Evolutionary conservation across 2,797 vertebrate species (phyloP), one percentile per base, ranked within the genome.

Genomic region (Forpus xanthops): DNA sequence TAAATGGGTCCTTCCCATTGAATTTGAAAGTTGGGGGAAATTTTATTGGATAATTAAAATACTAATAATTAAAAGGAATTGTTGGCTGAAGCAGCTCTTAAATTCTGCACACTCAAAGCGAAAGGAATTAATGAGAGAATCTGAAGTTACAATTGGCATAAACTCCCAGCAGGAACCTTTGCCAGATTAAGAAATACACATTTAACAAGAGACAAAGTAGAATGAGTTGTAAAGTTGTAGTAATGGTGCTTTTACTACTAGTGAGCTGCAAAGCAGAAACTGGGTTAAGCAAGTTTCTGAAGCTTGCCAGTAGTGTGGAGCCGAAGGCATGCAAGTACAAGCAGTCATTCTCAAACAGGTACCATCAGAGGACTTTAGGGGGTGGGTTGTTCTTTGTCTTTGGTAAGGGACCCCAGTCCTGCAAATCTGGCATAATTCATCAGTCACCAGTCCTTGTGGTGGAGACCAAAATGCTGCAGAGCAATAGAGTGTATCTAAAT

Each of bases 191-290:
- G 88, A 96, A 88, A 86, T 70, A 37, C 0, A 1, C 25, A 33
- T 94, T 89, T 92, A 49, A 67, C 37, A 89, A 81, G 55, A 90
- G 44, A 60, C 25, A 28, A 93, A 87, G 52, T 81, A 79, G 87
- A 92, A 76, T 18, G 80, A 74, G 18, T 83, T 87, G 37, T 90
- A 87, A 90, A 92, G 85, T 25, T 60, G 49, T 55, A 50, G 90
- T 94, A 80, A 70, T 4, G 10, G 55, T 44, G 39, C 30, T 87
- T 90, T 79, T 80, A 44, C 12, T 90, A 5, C 33, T 30, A 30
- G 42, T 9, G n/a, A 88, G 67, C 52, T 91, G 16, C 89, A 84
- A 73, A 25, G 25, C 18, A 66, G 31, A 15, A 75, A 27, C 19
- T 78, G 50, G 3, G 13, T 83, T 87, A 42, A 91, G 42, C 10